Evolutionary conservation across 2,797 vertebrate genomes (phyloP).

Genomic region (Artibeus lituratus): DNA sequence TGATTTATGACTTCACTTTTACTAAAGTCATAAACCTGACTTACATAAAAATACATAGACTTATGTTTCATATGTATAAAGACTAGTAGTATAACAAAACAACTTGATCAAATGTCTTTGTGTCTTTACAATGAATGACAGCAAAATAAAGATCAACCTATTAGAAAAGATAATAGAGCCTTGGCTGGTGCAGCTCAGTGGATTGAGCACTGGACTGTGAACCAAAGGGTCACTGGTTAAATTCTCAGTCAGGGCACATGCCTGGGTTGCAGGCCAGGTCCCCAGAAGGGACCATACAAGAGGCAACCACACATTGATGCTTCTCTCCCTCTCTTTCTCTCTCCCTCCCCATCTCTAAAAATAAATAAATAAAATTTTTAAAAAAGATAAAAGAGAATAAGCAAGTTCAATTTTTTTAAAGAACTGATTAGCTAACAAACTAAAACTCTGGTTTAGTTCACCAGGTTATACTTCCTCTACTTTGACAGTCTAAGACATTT

Average conservation of each 20-base stretch:
- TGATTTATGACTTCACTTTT: background rate
- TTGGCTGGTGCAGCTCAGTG: no score
- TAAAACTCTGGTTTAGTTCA: background rate
- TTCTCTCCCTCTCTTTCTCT: no score
- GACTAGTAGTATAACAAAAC: background rate
- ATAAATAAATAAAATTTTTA: no score
- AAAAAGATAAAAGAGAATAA: background rate
- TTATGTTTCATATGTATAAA: background rate
- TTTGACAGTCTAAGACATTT: background rate
- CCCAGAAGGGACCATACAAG: no score
- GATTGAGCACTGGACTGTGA: no score
- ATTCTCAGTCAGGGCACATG: no score
- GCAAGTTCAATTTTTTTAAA: slow-evolving; percentile 1
- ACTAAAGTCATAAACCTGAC: background rate
- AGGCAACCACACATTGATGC: no score
- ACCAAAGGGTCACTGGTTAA: no score
- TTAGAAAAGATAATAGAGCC: background rate
- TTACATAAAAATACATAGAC: background rate
- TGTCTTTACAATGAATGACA: background rate
- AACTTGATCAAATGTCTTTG: background rate
- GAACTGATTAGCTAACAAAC: background rate
- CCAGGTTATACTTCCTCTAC: background rate
- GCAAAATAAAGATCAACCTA: background rate
- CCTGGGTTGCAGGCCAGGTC: no score
- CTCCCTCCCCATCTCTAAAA: no score